Evolutionary conservation across 1,140 invertebrate genomes (phyloP).

Genomic region (Eurosta solidaginis): DNA sequence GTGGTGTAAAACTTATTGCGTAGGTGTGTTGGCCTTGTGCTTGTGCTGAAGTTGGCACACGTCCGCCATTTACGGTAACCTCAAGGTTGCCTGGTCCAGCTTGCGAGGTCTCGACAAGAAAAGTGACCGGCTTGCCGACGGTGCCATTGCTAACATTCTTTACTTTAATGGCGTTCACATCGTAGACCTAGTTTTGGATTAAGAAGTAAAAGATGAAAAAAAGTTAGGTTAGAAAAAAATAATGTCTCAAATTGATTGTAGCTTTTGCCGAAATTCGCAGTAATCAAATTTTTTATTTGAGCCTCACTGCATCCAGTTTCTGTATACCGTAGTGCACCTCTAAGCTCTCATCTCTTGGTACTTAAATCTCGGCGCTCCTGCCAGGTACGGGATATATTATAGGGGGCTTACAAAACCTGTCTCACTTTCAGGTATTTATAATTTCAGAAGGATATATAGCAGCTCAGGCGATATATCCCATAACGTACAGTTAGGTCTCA

Average conservation of each 20-base stretch:
- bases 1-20: slow-evolving; percentile 95
- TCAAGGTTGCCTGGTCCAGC: slow-evolving; percentile 95
- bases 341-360: not conserved
- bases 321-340: not conserved
- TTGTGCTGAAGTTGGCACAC: slow-evolving; percentile 93
- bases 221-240: not conserved
- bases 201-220: not conserved
- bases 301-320: not conserved
- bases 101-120: slow-evolving; percentile 95
- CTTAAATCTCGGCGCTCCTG: no score
- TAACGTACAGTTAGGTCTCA: no score
- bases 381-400: no score
- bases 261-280: not conserved
- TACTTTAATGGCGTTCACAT: slow-evolving; percentile 92
- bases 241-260: not conserved
- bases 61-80: slow-evolving; percentile 94
- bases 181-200: slow-evolving; percentile 87
- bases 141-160: slow-evolving; percentile 88
- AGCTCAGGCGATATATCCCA: no score
- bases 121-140: slow-evolving; percentile 91
- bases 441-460: no score
- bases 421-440: no score
- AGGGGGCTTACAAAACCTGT: no score
- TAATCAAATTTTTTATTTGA: no score
- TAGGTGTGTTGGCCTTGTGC: slow-evolving; percentile 94